Conservation (phyloP, 2,888 invertebrate species). For the Lymantria dispar region DNA sequence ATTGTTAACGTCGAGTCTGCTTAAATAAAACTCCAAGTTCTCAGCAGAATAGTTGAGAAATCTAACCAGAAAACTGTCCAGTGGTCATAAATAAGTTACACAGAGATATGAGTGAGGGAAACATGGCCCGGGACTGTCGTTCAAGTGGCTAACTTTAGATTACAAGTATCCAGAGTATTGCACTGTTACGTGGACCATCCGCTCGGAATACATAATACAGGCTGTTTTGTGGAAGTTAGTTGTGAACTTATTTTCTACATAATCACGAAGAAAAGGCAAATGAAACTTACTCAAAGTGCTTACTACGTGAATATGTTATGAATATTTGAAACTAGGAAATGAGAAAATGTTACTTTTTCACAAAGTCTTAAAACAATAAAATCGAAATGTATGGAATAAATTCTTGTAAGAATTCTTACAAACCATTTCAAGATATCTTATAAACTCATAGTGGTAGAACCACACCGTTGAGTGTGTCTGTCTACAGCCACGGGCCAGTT, state of each 20-base stretch:
- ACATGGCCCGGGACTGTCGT: background rate
- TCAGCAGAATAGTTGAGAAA: background rate
- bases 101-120: background rate
- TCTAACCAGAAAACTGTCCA: background rate
- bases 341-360: background rate
- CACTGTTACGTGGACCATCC: background rate
- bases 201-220: too few relatives aligned
- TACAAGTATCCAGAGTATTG: constrained; percentile 1
- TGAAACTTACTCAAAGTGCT: too few relatives aligned
- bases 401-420: background rate
- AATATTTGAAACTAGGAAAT: background rate
- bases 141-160: background rate
- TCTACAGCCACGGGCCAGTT: too few relatives aligned
- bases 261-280: too few relatives aligned
- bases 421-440: too few relatives aligned
- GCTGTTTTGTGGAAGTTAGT: too few relatives aligned
- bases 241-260: too few relatives aligned
- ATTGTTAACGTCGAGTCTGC: too few relatives aligned
- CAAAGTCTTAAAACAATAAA: background rate
- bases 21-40: background rate
- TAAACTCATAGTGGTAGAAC: too few relatives aligned
- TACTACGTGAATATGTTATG: too few relatives aligned
- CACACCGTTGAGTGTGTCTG: too few relatives aligned
- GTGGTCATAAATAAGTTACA: background rate
- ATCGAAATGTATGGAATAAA: background rate